A percentile compares a stretch with the other conserved stretches of the same genome.
Evolutionary conservation across 2,797 vertebrate genomes (phyloP).

Genomic region (Taeniopygia guttata): DNA sequence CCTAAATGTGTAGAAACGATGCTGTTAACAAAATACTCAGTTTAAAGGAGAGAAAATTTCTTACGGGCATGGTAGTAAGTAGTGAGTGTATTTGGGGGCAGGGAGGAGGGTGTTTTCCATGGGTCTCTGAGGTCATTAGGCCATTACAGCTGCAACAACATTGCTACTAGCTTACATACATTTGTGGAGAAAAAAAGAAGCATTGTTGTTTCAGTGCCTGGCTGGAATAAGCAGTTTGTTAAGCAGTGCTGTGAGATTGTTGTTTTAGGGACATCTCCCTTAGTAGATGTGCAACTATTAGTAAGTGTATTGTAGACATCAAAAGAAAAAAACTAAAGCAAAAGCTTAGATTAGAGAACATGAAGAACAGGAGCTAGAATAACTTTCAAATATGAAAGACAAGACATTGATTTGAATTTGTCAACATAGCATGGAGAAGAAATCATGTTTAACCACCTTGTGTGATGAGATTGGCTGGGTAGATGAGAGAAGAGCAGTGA

Average conservation of each 20-base stretch:
- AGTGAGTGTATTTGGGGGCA: not conserved
- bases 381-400: not conserved
- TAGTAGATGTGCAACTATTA: not conserved
- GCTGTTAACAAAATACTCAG: not conserved
- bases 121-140: constrained; percentile 28
- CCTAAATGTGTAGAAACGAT: not conserved
- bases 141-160: constrained; percentile 41
- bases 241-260: not conserved
- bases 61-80: rapidly evolving
- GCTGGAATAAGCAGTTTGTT: constrained; percentile 11
- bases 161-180: not conserved
- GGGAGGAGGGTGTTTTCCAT: not conserved
- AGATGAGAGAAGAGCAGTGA: not conserved
- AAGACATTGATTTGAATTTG: not conserved
- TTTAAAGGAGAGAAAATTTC: not conserved
- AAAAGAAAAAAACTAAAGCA: not conserved
- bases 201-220: constrained; percentile 37
- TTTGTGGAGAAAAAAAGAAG: constrained; percentile 7
- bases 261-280: not conserved
- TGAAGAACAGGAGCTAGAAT: not conserved
- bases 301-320: not conserved
- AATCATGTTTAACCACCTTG: not conserved
- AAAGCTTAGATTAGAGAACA: not conserved
- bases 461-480: not conserved
- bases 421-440: not conserved